Base-by-base conservation (phyloP, 2,888 invertebrate genomes). In the Nowickia ferox region DNA sequence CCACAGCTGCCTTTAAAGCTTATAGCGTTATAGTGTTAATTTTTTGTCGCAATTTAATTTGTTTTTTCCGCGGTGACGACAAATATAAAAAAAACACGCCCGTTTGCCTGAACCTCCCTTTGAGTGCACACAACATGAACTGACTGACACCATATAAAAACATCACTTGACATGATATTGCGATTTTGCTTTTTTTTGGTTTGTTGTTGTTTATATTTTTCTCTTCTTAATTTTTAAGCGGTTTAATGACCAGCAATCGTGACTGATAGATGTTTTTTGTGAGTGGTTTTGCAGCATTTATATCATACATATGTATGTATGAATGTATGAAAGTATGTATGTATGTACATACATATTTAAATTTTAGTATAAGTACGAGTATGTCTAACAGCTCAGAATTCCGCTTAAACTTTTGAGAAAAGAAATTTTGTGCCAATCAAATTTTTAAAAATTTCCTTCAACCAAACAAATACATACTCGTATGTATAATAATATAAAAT, bases 171-270 rank as follows among this genome's bases (percentile, higher is more conserved):
- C 63, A 76, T 76, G 76, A 71, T 71, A 82, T 59, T 82, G 76
- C 82, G 69, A 68, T 61, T 76, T 82, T 76, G 48, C 17, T 55
- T 72, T n/a, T 44, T 72, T 53, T 63, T 9, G 1, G 48, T 30
- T 30, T 19, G 40, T 40, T 30, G 9, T 69, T 59, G 22, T 46
- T 22, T 44, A n/a, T 53, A 8, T 75, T 53, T 48, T 19, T n/a
- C n/a, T 30, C 42, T 46, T 1, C 40, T 42, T 59, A 40, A 44
- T 44, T 59, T 78, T 81, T 59, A 66, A 68, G 40, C 22, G 57
- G 76, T 76, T 82, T 82, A 82, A 76, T 71, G 82, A 82, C 76
- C 76, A 71, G 57, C 63, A 82, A 82, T 76, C 63, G 63, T 76
- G 61, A 74, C 80, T 75, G 57, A 74, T 66, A 57, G 30, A 19